A percentile compares a stretch with the other conserved stretches of the same genome.
These are phyloP conservation scores for Nasonia oneida DNA, from an alignment of 2,888 invertebrate genomes.

Conservation along the genomic window DNA sequence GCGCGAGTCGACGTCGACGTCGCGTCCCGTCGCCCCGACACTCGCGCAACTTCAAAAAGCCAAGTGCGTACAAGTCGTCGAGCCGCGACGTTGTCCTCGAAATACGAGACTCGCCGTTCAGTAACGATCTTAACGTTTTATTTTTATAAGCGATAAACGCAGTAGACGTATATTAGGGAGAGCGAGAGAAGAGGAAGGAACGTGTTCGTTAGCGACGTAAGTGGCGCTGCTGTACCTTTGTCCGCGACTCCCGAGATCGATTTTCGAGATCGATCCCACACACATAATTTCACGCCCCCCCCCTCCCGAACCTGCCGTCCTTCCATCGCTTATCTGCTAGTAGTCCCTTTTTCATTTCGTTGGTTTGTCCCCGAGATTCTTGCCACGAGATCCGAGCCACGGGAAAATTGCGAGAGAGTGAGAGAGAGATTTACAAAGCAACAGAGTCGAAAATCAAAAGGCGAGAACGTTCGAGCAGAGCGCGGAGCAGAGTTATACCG, in stretches of 20 bases:
- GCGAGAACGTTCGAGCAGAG: neutral
- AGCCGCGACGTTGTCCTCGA: constrained; percentile 51
- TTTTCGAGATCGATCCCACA: constrained; percentile 18
- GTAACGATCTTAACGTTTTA: constrained; percentile 78
- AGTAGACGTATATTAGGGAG: constrained; percentile 63
- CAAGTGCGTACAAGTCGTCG: neutral
- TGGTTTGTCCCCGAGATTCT: constrained; percentile 13
- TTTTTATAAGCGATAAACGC: constrained; percentile 71
- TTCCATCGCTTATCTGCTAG: neutral
- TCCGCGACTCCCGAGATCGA: constrained; percentile 34
- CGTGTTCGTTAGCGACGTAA: constrained; percentile 68
- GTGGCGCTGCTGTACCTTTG: constrained; percentile 68
- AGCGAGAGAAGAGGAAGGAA: constrained; percentile 44
- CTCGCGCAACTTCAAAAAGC: neutral
- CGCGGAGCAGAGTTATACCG: neutral
- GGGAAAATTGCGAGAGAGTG: neutral
- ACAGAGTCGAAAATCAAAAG: constrained; percentile 23
- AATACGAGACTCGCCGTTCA: constrained; percentile 68
- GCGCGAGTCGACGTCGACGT: constrained; percentile 29
- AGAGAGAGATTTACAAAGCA: neutral
- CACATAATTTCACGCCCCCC: neutral
- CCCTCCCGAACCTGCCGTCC: neutral
- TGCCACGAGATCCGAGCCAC: constrained; percentile 47
- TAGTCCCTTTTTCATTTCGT: neutral
- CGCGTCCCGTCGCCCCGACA: constrained; percentile 31